Base-by-base conservation (phyloP, 2,797 vertebrate genomes). In the Pangasius sanitwongsei region DNA sequence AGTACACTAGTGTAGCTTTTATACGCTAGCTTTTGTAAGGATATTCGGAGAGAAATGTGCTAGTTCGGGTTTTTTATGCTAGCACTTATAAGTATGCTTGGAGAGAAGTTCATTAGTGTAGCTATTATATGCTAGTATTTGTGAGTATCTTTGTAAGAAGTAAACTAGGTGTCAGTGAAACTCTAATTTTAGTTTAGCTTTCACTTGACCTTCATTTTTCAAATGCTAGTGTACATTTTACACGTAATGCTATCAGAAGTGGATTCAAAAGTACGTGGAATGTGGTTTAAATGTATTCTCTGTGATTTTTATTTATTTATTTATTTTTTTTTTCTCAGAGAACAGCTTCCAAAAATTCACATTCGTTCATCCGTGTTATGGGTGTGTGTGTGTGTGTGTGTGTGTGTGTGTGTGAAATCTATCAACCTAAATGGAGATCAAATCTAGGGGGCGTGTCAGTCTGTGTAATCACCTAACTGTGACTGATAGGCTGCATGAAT, bases 201-300 rank as follows among this genome's bases (percentile, higher is more conserved):
- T 63, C 61, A 63, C 61, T 63, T 63, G 8, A 3, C 25, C 7
- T 28, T 63, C 9, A 63, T 28, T 28, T 28, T 28, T 28, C 25
- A 28, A 11, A 3, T 28, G 25, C 25, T 63, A 63, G 28, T 4
- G 16, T 9, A 75, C 5, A 75, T 48, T 44, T 23, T 75, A 48
- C 3, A 1, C 44, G 37, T 1, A 25, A 48, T 44, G 6, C 18
- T 75, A 15, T 69, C n/a, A 69, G 34, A 41, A 80, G 63, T 81
- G 34, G 65, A 88, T 85, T 87, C 77, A 83, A 31, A 31, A 48
- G 59, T 80, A 13, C 3, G n/a, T 69, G 15, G 15, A 31, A 31
- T 65, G 13, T 70, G 15, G 28, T 9, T 31, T 28, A 67, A 67
- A 67, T 1, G 63, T 63, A 63, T 11, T 67, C n/a, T 13, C 11